Percentiles rank a stretch among this genome's conserved stretches.
These are phyloP conservation scores for Globia sparganii DNA, from an alignment of 2,888 invertebrate genomes.

Conservation along the genomic window DNA sequence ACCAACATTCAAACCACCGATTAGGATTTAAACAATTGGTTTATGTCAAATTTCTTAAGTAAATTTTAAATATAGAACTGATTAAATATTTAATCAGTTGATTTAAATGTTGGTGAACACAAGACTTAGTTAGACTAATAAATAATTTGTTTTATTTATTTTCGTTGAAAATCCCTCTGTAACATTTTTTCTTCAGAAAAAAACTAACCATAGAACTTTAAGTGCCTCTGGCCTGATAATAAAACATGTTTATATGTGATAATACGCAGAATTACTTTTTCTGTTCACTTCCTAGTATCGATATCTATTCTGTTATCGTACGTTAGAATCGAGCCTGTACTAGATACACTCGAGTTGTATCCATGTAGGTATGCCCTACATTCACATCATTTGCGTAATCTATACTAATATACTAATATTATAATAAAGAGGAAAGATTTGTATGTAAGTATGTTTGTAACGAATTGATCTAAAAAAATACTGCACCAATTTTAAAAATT, in stretches of 20 bases:
- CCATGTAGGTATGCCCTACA: slow-evolving; percentile 34
- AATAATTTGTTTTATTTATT: neutral
- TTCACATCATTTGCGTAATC: slow-evolving; percentile 37
- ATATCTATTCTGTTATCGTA: slow-evolving; percentile 61
- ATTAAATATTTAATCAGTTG: too few species aligned
- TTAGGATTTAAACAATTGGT: too few species aligned
- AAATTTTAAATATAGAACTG: too few species aligned
- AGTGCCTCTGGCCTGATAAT: slow-evolving; percentile 51
- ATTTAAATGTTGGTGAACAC: too few species aligned
- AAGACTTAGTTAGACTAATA: too few species aligned
- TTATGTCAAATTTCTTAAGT: too few species aligned
- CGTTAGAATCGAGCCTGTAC: slow-evolving; percentile 40
- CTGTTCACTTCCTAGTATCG: slow-evolving; percentile 64
- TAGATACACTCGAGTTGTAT: slow-evolving; percentile 13
- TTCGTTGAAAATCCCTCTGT: neutral
- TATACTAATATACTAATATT: too few species aligned
- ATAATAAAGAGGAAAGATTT: too few species aligned
- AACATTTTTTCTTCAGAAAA: neutral
- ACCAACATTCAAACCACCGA: too few species aligned
- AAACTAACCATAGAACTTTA: slow-evolving; percentile 30
- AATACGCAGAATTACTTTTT: slow-evolving; percentile 61
- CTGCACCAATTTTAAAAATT: too few species aligned
- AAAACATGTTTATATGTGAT: slow-evolving; percentile 60
- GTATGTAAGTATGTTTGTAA: too few species aligned
- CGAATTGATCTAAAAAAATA: too few species aligned